Evolutionary conservation across 2,113 vertebrate genomes (phyloP).

Genomic region (Chaetops frenatus): DNA sequence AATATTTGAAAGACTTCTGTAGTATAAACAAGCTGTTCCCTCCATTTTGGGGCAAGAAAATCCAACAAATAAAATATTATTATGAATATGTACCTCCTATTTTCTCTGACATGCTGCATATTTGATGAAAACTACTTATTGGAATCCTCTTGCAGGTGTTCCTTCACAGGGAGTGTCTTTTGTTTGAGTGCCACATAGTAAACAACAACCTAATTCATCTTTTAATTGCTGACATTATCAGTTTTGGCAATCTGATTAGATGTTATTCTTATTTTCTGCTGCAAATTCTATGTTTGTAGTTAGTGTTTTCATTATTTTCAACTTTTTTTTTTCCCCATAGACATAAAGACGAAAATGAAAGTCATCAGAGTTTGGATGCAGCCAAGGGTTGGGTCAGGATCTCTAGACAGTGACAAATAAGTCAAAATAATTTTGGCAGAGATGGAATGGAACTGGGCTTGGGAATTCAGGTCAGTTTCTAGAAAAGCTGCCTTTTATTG

Average conservation of each 20-base stretch:
- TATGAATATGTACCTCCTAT: background rate
- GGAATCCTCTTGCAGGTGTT: background rate
- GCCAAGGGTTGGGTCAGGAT: background rate
- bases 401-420: background rate
- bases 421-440: background rate
- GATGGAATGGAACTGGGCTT: background rate
- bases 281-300: background rate
- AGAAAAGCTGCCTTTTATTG: background rate
- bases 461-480: background rate
- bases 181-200: background rate
- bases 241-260: background rate
- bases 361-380: slow-evolving; percentile 74
- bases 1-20: background rate
- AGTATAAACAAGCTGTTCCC: background rate
- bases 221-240: background rate
- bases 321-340: slow-evolving; percentile 8
- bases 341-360: slow-evolving; percentile 71
- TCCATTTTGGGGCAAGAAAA: background rate
- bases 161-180: background rate
- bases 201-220: background rate
- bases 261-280: background rate
- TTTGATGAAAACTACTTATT: background rate
- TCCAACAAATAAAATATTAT: background rate
- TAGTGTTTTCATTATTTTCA: background rate
- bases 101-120: background rate